These are phyloP conservation scores for Petrolisthes cinctipes DNA, from an alignment of 2,888 invertebrate species.

Conservation along the genomic window DNA sequence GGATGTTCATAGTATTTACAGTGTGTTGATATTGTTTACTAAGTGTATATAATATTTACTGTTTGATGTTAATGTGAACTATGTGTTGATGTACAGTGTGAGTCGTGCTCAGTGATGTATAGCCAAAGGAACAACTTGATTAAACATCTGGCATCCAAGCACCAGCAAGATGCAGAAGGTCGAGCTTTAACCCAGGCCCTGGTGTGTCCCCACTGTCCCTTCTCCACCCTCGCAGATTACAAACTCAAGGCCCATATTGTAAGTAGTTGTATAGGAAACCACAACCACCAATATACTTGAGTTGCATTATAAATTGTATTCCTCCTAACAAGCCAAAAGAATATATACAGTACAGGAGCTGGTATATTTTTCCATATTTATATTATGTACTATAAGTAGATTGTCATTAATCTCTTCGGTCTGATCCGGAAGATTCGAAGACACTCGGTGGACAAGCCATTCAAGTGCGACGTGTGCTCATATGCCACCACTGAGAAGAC, in stretches of 20 bases:
- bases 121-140: slow-evolving; percentile 67
- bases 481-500: slow-evolving; percentile 68
- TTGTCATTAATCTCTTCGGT: too few species aligned
- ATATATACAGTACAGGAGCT: too few species aligned
- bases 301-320: not conserved
- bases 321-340: not conserved
- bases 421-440: slow-evolving; percentile 37
- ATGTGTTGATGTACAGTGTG: slow-evolving; percentile 24
- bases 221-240: slow-evolving; percentile 66
- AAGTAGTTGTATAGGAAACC: slow-evolving; percentile 50
- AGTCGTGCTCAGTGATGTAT: slow-evolving; percentile 66
- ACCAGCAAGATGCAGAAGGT: slow-evolving; percentile 67
- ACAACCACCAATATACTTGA: not conserved
- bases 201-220: slow-evolving; percentile 66
- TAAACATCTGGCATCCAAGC: slow-evolving; percentile 67
- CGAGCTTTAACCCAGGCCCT: slow-evolving; percentile 64
- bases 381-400: too few species aligned
- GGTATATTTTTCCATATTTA: too few species aligned
- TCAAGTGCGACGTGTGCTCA: slow-evolving; percentile 67
- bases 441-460: slow-evolving; percentile 59
- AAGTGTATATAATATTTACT: too few species aligned
- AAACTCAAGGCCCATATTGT: slow-evolving; percentile 67
- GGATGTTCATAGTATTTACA: too few species aligned
- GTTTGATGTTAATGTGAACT: too few species aligned
- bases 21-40: too few species aligned